Conservation (phyloP, 2,797 vertebrate genomes). For the Gymnothorax reevesii region DNA sequence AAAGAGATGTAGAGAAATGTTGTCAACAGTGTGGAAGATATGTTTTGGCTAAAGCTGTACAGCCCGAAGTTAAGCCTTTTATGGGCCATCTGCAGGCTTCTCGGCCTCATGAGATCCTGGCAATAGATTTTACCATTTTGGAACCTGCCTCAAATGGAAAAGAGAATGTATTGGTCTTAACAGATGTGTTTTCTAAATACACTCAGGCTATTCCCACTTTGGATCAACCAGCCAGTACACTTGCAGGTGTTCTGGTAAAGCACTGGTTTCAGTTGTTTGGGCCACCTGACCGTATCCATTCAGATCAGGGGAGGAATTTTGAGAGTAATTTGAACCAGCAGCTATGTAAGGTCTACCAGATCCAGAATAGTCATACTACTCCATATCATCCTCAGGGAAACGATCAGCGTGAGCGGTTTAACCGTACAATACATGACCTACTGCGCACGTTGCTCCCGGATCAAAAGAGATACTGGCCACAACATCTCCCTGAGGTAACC, state of each 20-base stretch:
- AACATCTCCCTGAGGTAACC: neutral
- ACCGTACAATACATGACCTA: neutral
- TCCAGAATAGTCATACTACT: neutral
- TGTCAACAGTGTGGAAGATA: neutral
- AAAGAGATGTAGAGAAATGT: neutral
- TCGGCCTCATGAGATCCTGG: neutral
- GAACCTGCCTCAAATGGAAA: neutral
- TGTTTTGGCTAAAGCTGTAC: neutral
- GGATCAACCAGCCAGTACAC: too few relatives aligned
- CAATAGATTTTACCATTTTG: neutral
- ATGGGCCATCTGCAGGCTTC: neutral
- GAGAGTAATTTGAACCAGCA: neutral
- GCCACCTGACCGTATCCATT: neutral
- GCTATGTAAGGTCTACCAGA: conserved; percentile 6
- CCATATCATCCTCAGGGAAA: neutral
- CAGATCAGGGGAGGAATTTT: neutral
- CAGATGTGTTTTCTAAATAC: too few relatives aligned
- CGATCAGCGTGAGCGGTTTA: neutral
- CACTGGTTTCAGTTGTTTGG: too few relatives aligned
- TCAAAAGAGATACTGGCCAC: neutral
- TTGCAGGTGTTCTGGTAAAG: too few relatives aligned
- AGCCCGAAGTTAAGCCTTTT: neutral
- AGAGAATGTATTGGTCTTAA: too few relatives aligned
- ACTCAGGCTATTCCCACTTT: too few relatives aligned
- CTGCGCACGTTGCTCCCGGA: neutral